Percentiles rank a stretch among this genome's conserved stretches.
Conservation (phyloP, 2,113 vertebrate genomes). For the Cyprinodon variegatus region DNA sequence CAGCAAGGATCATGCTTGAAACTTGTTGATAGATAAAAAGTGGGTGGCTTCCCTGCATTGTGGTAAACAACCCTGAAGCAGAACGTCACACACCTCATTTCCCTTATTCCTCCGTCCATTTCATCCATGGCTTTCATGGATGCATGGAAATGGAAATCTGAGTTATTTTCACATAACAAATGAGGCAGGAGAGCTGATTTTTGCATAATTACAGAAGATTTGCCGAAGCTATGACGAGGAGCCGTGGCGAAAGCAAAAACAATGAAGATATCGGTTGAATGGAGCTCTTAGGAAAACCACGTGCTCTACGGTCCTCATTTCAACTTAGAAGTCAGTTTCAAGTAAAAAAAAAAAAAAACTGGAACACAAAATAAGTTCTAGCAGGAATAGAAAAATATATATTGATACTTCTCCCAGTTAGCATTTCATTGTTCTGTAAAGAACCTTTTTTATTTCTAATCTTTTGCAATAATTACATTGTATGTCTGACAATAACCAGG, state of each 20-base stretch:
- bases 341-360: background rate
- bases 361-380: background rate
- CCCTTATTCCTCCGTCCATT: background rate
- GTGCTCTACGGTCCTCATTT: background rate
- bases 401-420: too few relatives aligned
- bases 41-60: constrained; percentile 17
- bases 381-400: too few relatives aligned
- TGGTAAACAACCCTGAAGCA: constrained; percentile 9
- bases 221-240: background rate
- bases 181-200: background rate
- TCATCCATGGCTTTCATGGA: too few relatives aligned
- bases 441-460: too few relatives aligned
- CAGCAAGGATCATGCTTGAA: too few relatives aligned
- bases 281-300: background rate
- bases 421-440: too few relatives aligned
- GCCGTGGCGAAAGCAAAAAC: background rate
- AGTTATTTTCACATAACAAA: background rate
- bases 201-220: background rate
- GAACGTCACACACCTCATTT: constrained; percentile 35
- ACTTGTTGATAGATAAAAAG: too few relatives aligned
- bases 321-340: background rate
- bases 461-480: too few relatives aligned
- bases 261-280: background rate
- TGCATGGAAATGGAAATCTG: too few relatives aligned
- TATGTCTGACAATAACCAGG: too few relatives aligned